phyloP scores from a whole-genome alignment of 2,888 invertebrate genomes.

The Orchesella flavescens region DNA sequence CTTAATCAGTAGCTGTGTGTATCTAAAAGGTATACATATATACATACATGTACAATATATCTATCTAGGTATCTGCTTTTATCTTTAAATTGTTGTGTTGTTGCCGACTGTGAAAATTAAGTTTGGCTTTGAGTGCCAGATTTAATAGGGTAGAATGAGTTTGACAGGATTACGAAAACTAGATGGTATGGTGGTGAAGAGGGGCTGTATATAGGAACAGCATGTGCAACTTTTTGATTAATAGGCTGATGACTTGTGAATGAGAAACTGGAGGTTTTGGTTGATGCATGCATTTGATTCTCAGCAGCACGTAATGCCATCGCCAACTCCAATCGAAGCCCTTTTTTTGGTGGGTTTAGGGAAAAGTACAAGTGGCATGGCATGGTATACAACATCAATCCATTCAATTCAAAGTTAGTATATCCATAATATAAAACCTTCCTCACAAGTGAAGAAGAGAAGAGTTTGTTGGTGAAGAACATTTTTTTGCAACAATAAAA shows the following conservation, averaged over 20 bases:
- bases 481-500: conserved; percentile 43
- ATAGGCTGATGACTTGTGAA: conserved; percentile 73
- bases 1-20: too few species aligned
- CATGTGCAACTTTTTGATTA: conserved; percentile 72
- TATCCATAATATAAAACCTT: background rate
- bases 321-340: too few species aligned
- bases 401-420: conserved; percentile 25
- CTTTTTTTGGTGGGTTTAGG: background rate
- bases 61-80: background rate
- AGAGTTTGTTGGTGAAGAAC: background rate
- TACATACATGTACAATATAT: background rate
- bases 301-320: background rate
- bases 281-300: conserved; percentile 49
- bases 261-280: conserved; percentile 56
- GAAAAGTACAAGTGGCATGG: conserved; percentile 25
- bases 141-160: conserved; percentile 68
- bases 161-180: conserved; percentile 71
- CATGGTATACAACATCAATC: conserved; percentile 37
- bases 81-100: conserved; percentile 6
- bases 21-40: background rate
- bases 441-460: background rate
- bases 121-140: conserved; percentile 49
- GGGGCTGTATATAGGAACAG: conserved; percentile 38
- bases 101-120: conserved; percentile 46
- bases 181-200: conserved; percentile 29